Percentiles rank a stretch among this genome's conserved stretches.
These are phyloP conservation scores for Rhynchonycteris naso DNA, from an alignment of 2,797 vertebrate genomes.

Conservation along the genomic window DNA sequence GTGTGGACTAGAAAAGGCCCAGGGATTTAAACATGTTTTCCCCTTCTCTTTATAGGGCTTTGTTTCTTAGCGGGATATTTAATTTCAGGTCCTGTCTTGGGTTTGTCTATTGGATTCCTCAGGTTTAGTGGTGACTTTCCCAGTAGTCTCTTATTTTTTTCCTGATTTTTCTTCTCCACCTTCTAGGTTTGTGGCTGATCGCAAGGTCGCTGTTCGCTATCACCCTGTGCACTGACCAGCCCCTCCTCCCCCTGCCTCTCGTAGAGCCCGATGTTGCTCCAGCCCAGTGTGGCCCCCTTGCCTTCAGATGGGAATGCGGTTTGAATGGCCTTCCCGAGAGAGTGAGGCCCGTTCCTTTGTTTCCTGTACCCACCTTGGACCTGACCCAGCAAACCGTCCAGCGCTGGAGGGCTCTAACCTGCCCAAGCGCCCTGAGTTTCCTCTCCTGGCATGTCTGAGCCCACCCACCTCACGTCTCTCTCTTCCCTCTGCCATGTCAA, in stretches of 20 bases:
- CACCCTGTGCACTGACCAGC: background rate
- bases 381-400: background rate
- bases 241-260: slow-evolving; percentile 57
- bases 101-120: background rate
- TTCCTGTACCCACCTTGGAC: slow-evolving; percentile 64
- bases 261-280: slow-evolving; percentile 63
- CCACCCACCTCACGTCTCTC: background rate
- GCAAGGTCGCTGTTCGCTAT: background rate
- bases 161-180: slow-evolving; percentile 44
- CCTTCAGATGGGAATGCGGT: slow-evolving; percentile 59
- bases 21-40: background rate
- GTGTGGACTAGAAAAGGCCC: background rate
- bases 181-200: slow-evolving; percentile 46
- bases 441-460: background rate
- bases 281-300: slow-evolving; percentile 48
- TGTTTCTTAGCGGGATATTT: background rate
- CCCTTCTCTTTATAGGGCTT: background rate
- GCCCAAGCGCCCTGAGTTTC: background rate
- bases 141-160: background rate
- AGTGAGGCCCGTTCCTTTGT: slow-evolving; percentile 45
- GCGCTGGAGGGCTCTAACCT: background rate
- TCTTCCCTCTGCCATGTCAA: background rate
- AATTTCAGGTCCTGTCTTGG: background rate
- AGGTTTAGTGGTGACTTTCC: background rate
- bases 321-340: slow-evolving; percentile 49